These are phyloP conservation scores for Cheilosia urbana DNA, from an alignment of 2,888 invertebrate species.

Conservation along the genomic window DNA sequence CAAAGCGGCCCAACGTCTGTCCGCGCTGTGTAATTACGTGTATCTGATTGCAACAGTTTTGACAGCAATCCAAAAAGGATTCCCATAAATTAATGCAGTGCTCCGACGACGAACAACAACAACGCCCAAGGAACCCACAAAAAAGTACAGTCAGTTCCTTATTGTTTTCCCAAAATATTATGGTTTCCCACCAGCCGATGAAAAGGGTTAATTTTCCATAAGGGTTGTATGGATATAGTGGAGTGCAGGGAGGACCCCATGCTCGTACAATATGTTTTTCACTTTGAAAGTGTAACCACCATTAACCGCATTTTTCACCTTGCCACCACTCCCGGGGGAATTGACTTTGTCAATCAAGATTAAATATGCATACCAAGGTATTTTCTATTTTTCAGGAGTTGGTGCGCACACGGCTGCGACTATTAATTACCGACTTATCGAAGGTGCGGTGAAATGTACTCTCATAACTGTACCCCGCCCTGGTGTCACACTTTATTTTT, in stretches of 20 bases:
- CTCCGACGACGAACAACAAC: not conserved
- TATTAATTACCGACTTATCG: slow-evolving; percentile 73
- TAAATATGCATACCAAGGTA: slow-evolving; percentile 37
- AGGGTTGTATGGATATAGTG: slow-evolving; percentile 37
- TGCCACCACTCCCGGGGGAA: slow-evolving; percentile 33
- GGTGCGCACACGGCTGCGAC: slow-evolving; percentile 48
- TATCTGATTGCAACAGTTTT: slow-evolving; percentile 78
- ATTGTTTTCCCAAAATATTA: slow-evolving; percentile 73
- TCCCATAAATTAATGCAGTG: slow-evolving; percentile 74
- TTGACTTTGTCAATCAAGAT: slow-evolving; percentile 72
- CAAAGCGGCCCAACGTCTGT: slow-evolving; percentile 41
- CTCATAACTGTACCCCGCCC: not conserved
- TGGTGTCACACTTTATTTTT: slow-evolving; percentile 20
- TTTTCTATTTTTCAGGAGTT: slow-evolving; percentile 1
- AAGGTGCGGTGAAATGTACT: slow-evolving; percentile 29
- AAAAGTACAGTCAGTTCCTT: slow-evolving; percentile 63
- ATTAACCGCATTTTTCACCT: slow-evolving; percentile 73
- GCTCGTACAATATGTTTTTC: slow-evolving; percentile 40
- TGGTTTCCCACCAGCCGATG: slow-evolving; percentile 36
- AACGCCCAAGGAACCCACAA: not conserved
- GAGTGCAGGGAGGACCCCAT: not conserved
- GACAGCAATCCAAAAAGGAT: slow-evolving; percentile 72
- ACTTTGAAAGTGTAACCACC: slow-evolving; percentile 48
- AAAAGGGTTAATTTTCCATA: slow-evolving; percentile 62
- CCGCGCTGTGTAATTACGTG: slow-evolving; percentile 76